Evolutionary conservation across 2,888 invertebrate genomes (phyloP).

Genomic region (Ochropacha duplaris): DNA sequence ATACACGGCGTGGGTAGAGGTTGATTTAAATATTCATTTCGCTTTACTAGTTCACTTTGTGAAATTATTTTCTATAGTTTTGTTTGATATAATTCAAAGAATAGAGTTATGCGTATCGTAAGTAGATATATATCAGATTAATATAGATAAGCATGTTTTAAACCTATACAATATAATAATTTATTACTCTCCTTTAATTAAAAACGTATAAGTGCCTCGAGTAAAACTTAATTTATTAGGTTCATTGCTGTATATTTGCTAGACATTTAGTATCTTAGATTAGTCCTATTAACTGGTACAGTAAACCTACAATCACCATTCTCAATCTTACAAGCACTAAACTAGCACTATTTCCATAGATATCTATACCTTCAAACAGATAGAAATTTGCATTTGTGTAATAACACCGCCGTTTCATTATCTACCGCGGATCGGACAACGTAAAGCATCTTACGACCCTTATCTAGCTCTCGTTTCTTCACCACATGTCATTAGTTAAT

Average conservation of each 20-base stretch:
- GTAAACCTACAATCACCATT: constrained; percentile 26
- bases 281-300: background rate
- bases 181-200: no score
- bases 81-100: background rate
- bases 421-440: constrained; percentile 51
- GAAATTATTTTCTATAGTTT: background rate
- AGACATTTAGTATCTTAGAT: background rate
- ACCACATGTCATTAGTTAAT: constrained; percentile 70
- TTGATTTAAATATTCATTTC: background rate
- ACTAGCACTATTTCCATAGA: constrained; percentile 26
- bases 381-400: constrained; percentile 41
- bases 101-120: background rate
- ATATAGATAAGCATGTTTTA: no score
- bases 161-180: no score
- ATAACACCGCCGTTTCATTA: constrained; percentile 45
- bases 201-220: background rate
- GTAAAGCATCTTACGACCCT: constrained; percentile 39
- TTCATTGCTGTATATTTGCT: background rate
- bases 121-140: background rate
- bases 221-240: background rate
- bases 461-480: constrained; percentile 52
- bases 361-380: constrained; percentile 11
- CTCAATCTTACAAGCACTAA: constrained; percentile 32
- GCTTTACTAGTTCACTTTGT: background rate
- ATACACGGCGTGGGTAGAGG: background rate